Evolutionary conservation across 2,888 invertebrate species (phyloP).

Genomic region (Patella depressa): DNA sequence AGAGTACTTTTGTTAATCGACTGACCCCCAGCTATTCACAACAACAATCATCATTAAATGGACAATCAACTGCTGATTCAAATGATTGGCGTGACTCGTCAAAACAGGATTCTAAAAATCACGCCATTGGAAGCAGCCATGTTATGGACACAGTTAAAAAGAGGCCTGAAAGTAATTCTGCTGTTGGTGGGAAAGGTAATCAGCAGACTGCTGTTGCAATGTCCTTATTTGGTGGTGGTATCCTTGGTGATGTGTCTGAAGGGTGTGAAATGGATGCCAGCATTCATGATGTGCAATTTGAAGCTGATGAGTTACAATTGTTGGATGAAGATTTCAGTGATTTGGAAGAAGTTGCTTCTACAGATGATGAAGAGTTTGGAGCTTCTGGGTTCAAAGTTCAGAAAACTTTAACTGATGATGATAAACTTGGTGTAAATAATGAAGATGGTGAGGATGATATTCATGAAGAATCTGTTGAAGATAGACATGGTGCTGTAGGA

Average conservation of each 20-base stretch:
- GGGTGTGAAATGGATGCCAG: slow-evolving; percentile 43
- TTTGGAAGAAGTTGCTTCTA: slow-evolving; percentile 34
- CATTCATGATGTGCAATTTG: slow-evolving; percentile 51
- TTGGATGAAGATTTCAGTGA: slow-evolving; percentile 62
- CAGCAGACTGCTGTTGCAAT: background rate
- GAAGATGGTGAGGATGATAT: background rate
- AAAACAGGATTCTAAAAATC: slow-evolving; percentile 21
- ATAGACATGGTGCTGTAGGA: background rate
- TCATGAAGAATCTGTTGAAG: background rate
- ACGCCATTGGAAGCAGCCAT: slow-evolving; percentile 17
- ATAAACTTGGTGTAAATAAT: background rate
- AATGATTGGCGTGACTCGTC: slow-evolving; percentile 15
- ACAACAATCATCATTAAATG: slow-evolving; percentile 1
- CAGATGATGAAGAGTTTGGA: slow-evolving; percentile 22
- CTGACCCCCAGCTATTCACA: background rate
- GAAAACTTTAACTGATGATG: background rate
- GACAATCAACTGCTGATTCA: slow-evolving; percentile 14
- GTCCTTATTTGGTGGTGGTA: slow-evolving; percentile 24
- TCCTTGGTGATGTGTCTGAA: slow-evolving; percentile 32
- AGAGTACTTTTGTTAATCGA: slow-evolving; percentile 11
- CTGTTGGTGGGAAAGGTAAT: background rate
- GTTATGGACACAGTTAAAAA: slow-evolving; percentile 39
- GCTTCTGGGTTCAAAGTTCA: slow-evolving; percentile 15
- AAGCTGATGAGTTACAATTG: slow-evolving; percentile 51
- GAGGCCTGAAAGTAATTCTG: slow-evolving; percentile 20